Percentiles rank a stretch among this genome's conserved stretches.
These are phyloP conservation scores for Lagorchestes hirsutus DNA, from an alignment of 2,797 vertebrate species.

Conservation along the genomic window DNA sequence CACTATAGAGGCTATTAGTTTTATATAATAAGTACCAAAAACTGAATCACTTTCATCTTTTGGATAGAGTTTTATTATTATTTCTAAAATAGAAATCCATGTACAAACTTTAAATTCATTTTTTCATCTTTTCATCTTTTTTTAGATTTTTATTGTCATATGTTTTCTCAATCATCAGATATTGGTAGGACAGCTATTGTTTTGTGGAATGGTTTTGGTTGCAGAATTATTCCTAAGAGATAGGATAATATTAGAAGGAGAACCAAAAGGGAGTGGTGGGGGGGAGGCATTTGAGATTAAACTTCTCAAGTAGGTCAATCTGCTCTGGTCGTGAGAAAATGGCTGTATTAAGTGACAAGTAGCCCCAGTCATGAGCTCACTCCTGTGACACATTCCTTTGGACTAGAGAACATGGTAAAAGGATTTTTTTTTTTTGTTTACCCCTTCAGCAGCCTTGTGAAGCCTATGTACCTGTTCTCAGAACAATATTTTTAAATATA, in stretches of 20 bases:
- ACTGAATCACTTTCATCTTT: slow-evolving; percentile 22
- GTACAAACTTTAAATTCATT: background rate
- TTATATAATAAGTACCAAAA: background rate
- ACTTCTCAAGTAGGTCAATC: background rate
- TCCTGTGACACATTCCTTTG: background rate
- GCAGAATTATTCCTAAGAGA: background rate
- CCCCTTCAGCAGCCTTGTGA: background rate
- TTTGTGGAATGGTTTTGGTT: background rate
- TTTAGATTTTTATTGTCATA: background rate
- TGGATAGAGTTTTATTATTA: background rate
- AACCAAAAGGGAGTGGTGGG: background rate
- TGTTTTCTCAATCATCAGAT: background rate
- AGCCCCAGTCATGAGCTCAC: background rate
- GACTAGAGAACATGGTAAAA: background rate
- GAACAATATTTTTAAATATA: background rate
- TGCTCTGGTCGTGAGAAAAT: slow-evolving; percentile 2
- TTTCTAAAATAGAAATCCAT: background rate
- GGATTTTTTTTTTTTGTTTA: background rate
- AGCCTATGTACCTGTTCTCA: background rate
- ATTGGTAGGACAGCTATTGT: background rate
- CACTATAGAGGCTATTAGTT: background rate
- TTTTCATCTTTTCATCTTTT: background rate
- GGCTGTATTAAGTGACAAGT: background rate
- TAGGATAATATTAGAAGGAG: background rate
- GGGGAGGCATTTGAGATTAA: background rate